Evolutionary conservation across 2,797 vertebrate species (phyloP), one percentile per base, ranked within the genome.

Genomic region (Fistularia tabacaria): DNA sequence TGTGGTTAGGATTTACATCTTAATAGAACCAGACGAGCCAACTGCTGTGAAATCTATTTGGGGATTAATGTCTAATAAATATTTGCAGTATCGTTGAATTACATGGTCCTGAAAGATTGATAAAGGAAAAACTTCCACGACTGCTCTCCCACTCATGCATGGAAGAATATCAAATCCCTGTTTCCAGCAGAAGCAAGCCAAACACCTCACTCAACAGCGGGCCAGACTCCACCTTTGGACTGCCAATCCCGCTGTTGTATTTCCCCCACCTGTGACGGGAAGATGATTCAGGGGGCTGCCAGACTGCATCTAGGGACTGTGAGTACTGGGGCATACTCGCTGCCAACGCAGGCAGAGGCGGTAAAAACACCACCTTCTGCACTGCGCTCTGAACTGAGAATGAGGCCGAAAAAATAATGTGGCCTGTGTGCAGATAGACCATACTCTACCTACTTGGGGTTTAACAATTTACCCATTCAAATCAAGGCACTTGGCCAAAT

Each of bases 201-300:
- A 85, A 80, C 72, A 72, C 66, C 81, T 78, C 74, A 70, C 79
- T 82, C 79, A 79, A 75, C 74, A 66, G 60, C 42, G 38, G 74
- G 82, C 76, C 75, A 75, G 79, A 75, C 62, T 66, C 80, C 83
- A 76, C 80, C 83, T 84, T 84, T 79, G 69, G 72, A 80, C 76
- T 81, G 83, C 83, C 83, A 87, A 83, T 87, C 82, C 80, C 77
- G 45, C 81, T 75, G 80, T 78, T 82, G 76, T 82, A 74, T 76
- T 83, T 80, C 73, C 80, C 62, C 80, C 80, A 85, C 85, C 85
- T 83, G 85, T 84, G 85, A 80, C 62, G 71, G 75, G 79, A 83
- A 81, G 75, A 85, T 86, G 85, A 86, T 81, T 85, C 87, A 88
- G 79, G 67, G 38, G 71, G 74, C 64, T 81, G 87, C 85, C 87